A percentile compares a stretch with the other conserved stretches of the same genome.
Evolutionary conservation across 2,888 invertebrate genomes (phyloP).

Genomic region (Alsophila aescularia): DNA sequence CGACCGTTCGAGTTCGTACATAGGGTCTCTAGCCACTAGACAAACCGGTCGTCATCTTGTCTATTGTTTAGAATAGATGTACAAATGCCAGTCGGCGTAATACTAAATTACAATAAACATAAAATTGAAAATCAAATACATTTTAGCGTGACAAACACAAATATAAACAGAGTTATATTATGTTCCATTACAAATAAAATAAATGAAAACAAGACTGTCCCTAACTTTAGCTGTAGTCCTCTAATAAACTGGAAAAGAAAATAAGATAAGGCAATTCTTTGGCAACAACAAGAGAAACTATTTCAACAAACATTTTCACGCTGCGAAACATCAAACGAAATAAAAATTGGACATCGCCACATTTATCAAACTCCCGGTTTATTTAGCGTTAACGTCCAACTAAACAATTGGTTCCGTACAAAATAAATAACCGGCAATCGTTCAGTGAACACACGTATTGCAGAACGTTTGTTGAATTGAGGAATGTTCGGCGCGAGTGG

Average conservation of each 20-base stretch:
- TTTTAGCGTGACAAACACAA: no score
- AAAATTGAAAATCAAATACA: no score
- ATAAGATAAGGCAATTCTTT: background rate
- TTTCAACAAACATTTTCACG: background rate
- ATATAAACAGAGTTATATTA: no score
- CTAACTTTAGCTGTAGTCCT: no score
- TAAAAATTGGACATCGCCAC: constrained; percentile 24
- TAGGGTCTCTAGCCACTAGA: no score
- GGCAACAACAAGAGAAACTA: background rate
- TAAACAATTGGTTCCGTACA: constrained; percentile 58
- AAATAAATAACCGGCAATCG: constrained; percentile 59
- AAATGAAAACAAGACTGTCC: no score
- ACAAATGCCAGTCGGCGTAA: no score
- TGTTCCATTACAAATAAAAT: no score
- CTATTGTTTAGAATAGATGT: no score
- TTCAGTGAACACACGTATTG: constrained; percentile 48
- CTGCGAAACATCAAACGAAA: constrained; percentile 8
- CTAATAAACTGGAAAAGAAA: background rate
- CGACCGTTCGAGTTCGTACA: no score
- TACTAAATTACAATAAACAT: no score
- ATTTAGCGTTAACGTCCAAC: constrained; percentile 38
- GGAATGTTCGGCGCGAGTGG: constrained; percentile 36
- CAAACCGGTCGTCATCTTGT: no score
- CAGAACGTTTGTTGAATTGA: constrained; percentile 38
- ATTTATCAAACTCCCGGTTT: constrained; percentile 33